Evolutionary conservation across 1,140 invertebrate species (phyloP).

Genomic region (Cydia amplana): DNA sequence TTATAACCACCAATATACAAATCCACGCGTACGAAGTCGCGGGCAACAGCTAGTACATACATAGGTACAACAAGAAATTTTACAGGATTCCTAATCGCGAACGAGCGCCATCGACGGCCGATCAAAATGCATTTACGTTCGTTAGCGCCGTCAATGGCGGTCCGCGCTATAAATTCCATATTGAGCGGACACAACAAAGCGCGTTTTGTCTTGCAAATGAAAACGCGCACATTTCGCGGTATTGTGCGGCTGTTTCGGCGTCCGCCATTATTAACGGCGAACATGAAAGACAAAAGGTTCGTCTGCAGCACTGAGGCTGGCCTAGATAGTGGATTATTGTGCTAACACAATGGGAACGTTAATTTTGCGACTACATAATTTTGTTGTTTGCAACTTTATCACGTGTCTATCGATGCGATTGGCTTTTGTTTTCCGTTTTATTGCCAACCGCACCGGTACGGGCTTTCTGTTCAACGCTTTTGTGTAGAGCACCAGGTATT

Average conservation of each 20-base stretch:
- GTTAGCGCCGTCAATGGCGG: slow-evolving; percentile 75
- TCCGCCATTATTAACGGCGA: slow-evolving; percentile 79
- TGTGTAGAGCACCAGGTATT: slow-evolving; percentile 2
- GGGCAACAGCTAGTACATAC: no score
- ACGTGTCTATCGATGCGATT: slow-evolving; percentile 70
- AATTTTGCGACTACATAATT: slow-evolving; percentile 78
- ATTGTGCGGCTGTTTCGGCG: slow-evolving; percentile 79
- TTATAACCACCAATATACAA: no score
- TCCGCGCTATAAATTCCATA: slow-evolving; percentile 78
- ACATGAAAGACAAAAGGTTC: slow-evolving; percentile 80
- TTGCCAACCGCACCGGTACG: slow-evolving; percentile 9
- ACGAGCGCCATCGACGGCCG: slow-evolving; percentile 41
- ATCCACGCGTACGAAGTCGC: no score
- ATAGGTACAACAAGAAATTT: background rate
- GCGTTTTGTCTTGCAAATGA: slow-evolving; percentile 80
- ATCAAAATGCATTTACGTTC: slow-evolving; percentile 77
- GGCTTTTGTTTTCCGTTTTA: slow-evolving; percentile 55
- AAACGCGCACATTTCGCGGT: slow-evolving; percentile 79
- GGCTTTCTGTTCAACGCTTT: slow-evolving; percentile 16
- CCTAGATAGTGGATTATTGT: slow-evolving; percentile 80
- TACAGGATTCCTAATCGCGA: background rate
- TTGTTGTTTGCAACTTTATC: slow-evolving; percentile 79
- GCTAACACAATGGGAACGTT: slow-evolving; percentile 79
- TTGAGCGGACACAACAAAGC: slow-evolving; percentile 79
- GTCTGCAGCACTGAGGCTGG: slow-evolving; percentile 78